phyloP scores from a whole-genome alignment of 2,888 invertebrate species.

The Oscheius onirici region DNA sequence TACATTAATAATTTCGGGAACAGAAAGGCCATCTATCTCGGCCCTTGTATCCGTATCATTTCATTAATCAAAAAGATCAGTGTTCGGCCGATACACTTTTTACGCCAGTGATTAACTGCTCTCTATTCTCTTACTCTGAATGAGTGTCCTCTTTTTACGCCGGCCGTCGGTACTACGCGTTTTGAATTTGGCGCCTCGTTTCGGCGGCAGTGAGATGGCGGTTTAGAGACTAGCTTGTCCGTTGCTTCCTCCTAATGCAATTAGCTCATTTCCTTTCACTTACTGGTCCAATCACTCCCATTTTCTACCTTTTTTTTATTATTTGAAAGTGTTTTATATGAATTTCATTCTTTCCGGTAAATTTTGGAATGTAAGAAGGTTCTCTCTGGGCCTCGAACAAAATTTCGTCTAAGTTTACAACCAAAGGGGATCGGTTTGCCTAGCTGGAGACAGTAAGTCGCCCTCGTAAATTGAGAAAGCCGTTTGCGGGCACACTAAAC shows the following conservation, averaged over 20 bases:
- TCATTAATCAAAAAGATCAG: too few relatives aligned
- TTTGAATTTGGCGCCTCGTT: constrained; percentile 29
- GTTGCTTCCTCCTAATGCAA: neutral
- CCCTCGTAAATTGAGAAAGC: constrained; percentile 31
- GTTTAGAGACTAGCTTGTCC: neutral
- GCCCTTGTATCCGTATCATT: too few relatives aligned
- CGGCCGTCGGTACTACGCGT: neutral
- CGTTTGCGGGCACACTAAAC: constrained; percentile 28
- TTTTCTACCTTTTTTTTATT: neutral
- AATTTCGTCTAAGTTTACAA: constrained; percentile 6
- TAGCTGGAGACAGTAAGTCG: constrained; percentile 18
- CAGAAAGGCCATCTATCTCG: too few relatives aligned
- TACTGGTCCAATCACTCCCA: neutral
- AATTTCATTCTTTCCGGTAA: neutral
- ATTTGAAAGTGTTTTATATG: neutral
- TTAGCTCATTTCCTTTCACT: constrained; percentile 5
- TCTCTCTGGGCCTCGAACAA: neutral
- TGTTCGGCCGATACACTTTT: too few relatives aligned
- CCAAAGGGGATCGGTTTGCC: neutral
- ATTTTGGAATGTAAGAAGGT: too few relatives aligned
- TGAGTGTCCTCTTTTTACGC: too few relatives aligned
- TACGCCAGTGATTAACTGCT: too few relatives aligned
- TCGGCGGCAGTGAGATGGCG: constrained; percentile 17
- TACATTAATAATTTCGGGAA: neutral
- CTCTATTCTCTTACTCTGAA: too few relatives aligned